Percentiles rank a stretch among this genome's conserved stretches.
These are phyloP conservation scores for Platycheirus rosarum DNA, from an alignment of 2,888 invertebrate species.

Conservation along the genomic window DNA sequence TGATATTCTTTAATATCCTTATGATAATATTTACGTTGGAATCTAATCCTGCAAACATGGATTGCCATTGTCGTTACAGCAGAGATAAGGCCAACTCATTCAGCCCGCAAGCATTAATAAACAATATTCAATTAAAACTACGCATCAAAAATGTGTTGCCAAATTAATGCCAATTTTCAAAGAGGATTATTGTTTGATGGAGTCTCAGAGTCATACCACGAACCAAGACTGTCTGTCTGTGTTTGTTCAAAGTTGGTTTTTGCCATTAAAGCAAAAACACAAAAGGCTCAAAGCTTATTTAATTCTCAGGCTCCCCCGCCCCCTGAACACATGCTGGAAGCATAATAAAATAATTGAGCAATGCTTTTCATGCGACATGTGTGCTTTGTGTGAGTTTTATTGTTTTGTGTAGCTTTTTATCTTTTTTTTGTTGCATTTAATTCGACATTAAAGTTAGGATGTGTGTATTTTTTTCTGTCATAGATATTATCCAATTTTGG, in stretches of 20 bases:
- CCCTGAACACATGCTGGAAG: too few relatives aligned
- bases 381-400: constrained; percentile 66
- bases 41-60: constrained; percentile 55
- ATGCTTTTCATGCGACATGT: constrained; percentile 53
- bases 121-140: constrained; percentile 69
- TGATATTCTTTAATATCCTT: constrained; percentile 21
- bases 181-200: constrained; percentile 51
- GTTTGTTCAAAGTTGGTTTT: too few relatives aligned
- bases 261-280: constrained; percentile 30
- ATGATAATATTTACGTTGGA: constrained; percentile 55
- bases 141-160: constrained; percentile 58
- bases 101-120: constrained; percentile 32
- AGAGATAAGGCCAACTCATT: constrained; percentile 29
- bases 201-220: constrained; percentile 46
- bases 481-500: constrained; percentile 65
- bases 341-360: too few relatives aligned
- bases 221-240: too few relatives aligned
- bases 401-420: constrained; percentile 63
- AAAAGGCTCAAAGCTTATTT: too few relatives aligned
- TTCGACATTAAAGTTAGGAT: constrained; percentile 56
- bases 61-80: constrained; percentile 39
- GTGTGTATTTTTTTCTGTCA: constrained; percentile 8
- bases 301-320: constrained; percentile 3
- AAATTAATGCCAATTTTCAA: constrained; percentile 53
- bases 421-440: constrained; percentile 64